Evolutionary conservation across 64 coral and sea anemone genomes (phyloP), one percentile per base, ranked within the genome.

Genomic region (Dendrophyllia cribrosa): DNA sequence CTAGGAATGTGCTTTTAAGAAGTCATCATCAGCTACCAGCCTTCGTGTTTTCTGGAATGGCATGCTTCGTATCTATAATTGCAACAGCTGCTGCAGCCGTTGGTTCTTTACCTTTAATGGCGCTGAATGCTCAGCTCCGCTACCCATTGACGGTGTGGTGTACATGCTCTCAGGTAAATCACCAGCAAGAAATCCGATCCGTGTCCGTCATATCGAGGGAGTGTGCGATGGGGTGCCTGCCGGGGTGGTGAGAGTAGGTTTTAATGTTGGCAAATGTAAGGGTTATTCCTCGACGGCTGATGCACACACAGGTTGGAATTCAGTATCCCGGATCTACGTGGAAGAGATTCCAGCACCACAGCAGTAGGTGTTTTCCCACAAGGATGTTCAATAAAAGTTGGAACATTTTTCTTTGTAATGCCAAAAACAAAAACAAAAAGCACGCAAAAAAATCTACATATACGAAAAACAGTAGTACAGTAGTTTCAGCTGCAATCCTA

Each of bases 321-420:
- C 43, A 72, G 70, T 72, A 12, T 45, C 26, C 70, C 70, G 70
- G 11, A 72, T 72, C 43, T 72, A 72, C 70, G 70, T 72, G 14
- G 70, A 72, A 34, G 70, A 72, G 70, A 34, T 72, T 1, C 70
- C 70, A 13, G 19, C 70, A 44, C 70, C 70, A 13, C 43, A 72
- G 24, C 21, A 21, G 4, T 72, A 72, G 12, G 7, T 56, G 12
- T 56, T 8, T 6, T 56, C 12, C 7, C 53, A 56, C 7, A 56
- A 56, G 53, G 53, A 7, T 1, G 53, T 34, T 34, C 34, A 34
- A 34, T 34, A 34, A 34, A 34, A 34, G 34, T 34, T 34, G 34
- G 0, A 34, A 34, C 34, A 34, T 34, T 34, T 34, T 34, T 34
- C 34, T 34, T 34, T 2, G 34, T 34, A 34, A 34, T 34, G 34